Evolutionary conservation across 2,113 vertebrate genomes (phyloP).

Genomic region (Microcebus lehilahytsara): DNA sequence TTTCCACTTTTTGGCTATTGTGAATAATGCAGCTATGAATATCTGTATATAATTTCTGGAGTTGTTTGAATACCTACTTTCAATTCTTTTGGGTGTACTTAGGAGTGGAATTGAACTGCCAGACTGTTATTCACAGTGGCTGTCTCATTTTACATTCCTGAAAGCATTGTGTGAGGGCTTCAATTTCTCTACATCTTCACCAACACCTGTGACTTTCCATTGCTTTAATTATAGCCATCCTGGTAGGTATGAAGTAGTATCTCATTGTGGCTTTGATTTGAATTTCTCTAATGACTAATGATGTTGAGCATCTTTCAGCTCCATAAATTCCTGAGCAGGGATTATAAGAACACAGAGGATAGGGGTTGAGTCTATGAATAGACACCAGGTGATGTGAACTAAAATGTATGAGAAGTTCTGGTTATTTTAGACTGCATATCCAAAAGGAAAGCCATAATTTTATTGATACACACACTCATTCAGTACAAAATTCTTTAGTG

Average conservation of each 20-base stretch:
- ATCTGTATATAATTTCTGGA: not conserved
- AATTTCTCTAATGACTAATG: not conserved
- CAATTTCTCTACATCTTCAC: not conserved
- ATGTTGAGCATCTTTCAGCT: not conserved
- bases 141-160: too few species aligned
- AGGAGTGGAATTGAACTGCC: too few species aligned
- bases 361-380: not conserved
- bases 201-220: not conserved
- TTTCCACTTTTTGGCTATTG: too few species aligned
- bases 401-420: not conserved
- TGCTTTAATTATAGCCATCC: not conserved
- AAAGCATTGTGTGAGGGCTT: not conserved
- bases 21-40: not conserved
- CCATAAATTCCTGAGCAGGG: not conserved
- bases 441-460: not conserved
- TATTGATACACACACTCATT: not conserved
- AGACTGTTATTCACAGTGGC: too few species aligned
- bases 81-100: too few species aligned
- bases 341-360: not conserved
- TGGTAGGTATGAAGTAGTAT: not conserved
- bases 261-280: not conserved
- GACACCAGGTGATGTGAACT: not conserved
- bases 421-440: not conserved
- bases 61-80: not conserved
- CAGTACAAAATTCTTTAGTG: not conserved